A percentile compares a stretch with the other conserved stretches of the same genome.
phyloP scores from a whole-genome alignment of 2,113 vertebrate species.

The Coturnix japonica region DNA sequence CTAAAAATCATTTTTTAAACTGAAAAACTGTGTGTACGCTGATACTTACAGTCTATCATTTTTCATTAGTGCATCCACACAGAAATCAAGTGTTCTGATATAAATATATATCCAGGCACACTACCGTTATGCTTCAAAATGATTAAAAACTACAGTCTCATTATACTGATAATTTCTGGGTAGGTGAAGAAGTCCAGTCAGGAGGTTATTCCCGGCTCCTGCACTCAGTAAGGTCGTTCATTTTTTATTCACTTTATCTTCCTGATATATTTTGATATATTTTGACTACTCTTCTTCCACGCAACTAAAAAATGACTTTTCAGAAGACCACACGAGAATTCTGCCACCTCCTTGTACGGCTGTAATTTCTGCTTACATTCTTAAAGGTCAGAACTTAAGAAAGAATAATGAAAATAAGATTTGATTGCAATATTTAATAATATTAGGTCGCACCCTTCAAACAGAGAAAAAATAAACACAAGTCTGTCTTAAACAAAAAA shows the following conservation, averaged over 20 bases:
- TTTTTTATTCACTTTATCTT: background rate
- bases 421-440: background rate
- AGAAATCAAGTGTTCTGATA: background rate
- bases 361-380: background rate
- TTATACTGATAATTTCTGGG: background rate
- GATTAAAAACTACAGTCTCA: background rate
- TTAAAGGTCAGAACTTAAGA: conserved; percentile 10
- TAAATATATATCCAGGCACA: background rate
- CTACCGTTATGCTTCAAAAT: background rate
- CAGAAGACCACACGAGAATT: conserved; percentile 31
- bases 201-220: background rate
- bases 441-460: background rate
- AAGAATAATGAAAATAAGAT: background rate
- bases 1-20: background rate
- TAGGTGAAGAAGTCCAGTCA: background rate
- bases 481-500: background rate
- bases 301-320: background rate
- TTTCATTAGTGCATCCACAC: background rate
- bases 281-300: background rate
- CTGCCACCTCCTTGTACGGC: background rate
- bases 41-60: background rate
- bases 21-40: background rate
- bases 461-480: background rate
- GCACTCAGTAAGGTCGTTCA: background rate
- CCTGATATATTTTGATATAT: background rate